Base-by-base conservation (phyloP, 2,113 vertebrate genomes). In the Sardina pilchardus region DNA sequence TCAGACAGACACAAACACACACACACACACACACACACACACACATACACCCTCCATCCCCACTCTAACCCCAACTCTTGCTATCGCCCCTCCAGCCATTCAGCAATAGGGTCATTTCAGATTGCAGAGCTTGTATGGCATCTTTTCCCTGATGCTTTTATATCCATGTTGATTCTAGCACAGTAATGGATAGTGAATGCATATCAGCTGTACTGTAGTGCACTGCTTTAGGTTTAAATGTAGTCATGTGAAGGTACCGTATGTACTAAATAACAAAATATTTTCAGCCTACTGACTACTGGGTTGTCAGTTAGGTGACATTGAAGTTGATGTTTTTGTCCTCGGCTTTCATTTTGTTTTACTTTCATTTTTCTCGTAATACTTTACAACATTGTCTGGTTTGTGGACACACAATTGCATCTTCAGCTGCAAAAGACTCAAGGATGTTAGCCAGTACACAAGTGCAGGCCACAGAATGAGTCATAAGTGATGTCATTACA, bases 41-140 rank as follows among this genome's bases (percentile, higher is more conserved):
- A 81, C 12, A 42, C 34, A 84, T 44, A 59, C 14, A 82, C 80
- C 21, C 19, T 30, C 14, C 47, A 42, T 80, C 10, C 56, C 47
- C 19, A 81, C 87, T 19, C 42, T 0, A 83, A 24, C 86, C 85
- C 17, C n/a, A n/a, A n/a, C n/a, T n/a, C n/a, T n/a, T n/a, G n/a
- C n/a, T n/a, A n/a, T n/a, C n/a, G 6, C 5, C 82, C 84, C 43
- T 26, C 16, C 36, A 24, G 2, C 44, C 1, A 26, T 47, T 14
- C 26, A 67, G 63, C 9, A n/a, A 67, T 26, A n/a, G n/a, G 63
- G 63, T 67, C 63, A 67, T 30, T 67, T 67, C n/a, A 14, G 26
- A n/a, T 30, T 7, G 30, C n/a, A 9, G n/a, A 12, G 63, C 63
- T 30, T 67, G 63, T 67, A n/a, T 67, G n/a, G 6, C 63, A 30